These are phyloP conservation scores for Diploptera punctata DNA, from an alignment of 2,888 invertebrate species.

Conservation along the genomic window DNA sequence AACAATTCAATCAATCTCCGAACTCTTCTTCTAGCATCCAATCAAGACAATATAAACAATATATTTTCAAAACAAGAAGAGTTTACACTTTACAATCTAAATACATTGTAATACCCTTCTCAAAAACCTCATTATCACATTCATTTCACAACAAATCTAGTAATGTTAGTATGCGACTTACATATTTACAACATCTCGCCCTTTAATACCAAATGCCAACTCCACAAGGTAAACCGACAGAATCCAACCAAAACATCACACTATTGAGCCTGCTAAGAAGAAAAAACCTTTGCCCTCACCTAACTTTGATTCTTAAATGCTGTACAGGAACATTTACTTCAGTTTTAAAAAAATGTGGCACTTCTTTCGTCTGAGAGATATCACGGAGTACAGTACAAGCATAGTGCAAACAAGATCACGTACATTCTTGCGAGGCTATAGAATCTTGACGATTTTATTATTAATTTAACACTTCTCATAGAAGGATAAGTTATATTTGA, in stretches of 20 bases:
- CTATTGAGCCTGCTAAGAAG: constrained; percentile 43
- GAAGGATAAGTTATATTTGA: no score
- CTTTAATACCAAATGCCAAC: constrained; percentile 56
- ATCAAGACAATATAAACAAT: constrained; percentile 65
- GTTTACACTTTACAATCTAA: constrained; percentile 38
- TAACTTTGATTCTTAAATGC: constrained; percentile 54
- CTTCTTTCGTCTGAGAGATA: constrained; percentile 56
- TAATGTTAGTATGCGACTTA: constrained; percentile 34
- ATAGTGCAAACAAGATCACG: constrained; percentile 46
- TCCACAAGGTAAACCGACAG: constrained; percentile 42
- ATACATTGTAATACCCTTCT: constrained; percentile 42
- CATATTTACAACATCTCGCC: constrained; percentile 52
- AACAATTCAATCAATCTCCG: constrained; percentile 36
- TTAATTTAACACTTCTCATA: no score
- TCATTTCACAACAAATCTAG: constrained; percentile 42
- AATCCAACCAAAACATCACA: constrained; percentile 44
- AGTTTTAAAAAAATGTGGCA: constrained; percentile 52
- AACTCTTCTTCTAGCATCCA: constrained; percentile 6
- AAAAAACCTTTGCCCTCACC: constrained; percentile 44
- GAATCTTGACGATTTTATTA: no score
- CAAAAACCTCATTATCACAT: constrained; percentile 43
- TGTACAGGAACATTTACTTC: constrained; percentile 60
- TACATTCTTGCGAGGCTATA: constrained; percentile 44
- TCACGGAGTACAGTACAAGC: constrained; percentile 50
- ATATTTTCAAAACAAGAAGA: constrained; percentile 50